phyloP scores from a whole-genome alignment of 2,888 invertebrate species.

The Leptinotarsa haldemani region DNA sequence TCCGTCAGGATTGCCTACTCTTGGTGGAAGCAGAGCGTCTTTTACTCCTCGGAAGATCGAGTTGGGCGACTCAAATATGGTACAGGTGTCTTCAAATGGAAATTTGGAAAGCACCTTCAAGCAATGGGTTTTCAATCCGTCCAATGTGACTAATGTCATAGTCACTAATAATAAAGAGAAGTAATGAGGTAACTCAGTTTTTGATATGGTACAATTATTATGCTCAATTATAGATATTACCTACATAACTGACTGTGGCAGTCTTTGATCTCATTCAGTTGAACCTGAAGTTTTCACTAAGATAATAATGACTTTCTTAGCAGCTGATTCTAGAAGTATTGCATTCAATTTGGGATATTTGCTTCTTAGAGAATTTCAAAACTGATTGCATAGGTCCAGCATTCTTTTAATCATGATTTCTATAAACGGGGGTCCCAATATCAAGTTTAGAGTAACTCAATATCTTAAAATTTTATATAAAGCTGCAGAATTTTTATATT shows the following conservation, averaged over 20 bases:
- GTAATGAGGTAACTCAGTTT: background rate
- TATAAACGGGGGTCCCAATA: no score
- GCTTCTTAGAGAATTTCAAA: no score
- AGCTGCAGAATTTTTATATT: no score
- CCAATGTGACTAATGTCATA: conserved; percentile 62
- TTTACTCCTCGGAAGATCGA: conserved; percentile 67
- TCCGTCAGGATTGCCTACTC: conserved; percentile 63
- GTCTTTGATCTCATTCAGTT: conserved; percentile 5
- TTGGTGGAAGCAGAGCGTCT: conserved; percentile 64
- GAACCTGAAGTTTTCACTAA: no score
- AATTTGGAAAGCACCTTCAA: conserved; percentile 61
- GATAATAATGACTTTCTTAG: no score
- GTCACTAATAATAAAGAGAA: conserved; percentile 57
- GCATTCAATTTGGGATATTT: no score
- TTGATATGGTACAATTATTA: conserved; percentile 1
- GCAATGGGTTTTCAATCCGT: conserved; percentile 66
- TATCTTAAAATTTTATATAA: no score
- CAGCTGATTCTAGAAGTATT: no score
- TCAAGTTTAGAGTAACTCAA: no score
- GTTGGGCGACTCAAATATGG: conserved; percentile 60
- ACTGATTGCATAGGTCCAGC: no score
- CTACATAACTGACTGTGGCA: background rate
- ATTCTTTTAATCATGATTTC: no score
- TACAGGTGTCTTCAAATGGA: conserved; percentile 58
- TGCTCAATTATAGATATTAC: conserved; percentile 11